These are phyloP conservation scores for Gavialis gangeticus DNA, from an alignment of 2,113 vertebrate species.

Conservation along the genomic window DNA sequence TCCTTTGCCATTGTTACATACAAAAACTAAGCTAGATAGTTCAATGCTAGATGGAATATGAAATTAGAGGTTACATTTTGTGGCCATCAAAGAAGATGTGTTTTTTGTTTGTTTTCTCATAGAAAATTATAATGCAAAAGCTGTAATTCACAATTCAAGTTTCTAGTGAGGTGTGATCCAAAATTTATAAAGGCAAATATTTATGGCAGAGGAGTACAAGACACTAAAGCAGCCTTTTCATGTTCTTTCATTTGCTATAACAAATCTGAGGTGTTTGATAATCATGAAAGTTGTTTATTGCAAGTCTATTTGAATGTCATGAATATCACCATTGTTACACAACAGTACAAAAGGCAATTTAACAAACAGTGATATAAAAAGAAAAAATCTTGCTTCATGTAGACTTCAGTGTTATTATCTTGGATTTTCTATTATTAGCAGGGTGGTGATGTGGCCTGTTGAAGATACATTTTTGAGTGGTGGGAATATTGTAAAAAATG, in stretches of 20 bases:
- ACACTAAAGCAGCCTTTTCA: not conserved
- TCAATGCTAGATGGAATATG: not conserved
- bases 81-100: not conserved
- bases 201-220: not conserved
- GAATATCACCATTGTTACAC: not conserved
- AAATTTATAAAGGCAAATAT: not conserved
- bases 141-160: not conserved
- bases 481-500: not conserved
- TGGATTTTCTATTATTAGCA: not conserved
- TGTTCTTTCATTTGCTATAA: not conserved
- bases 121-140: not conserved
- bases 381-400: not conserved
- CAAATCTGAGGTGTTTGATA: not conserved
- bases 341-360: not conserved
- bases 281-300: not conserved
- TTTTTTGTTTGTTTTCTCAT: not conserved
- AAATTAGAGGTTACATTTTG: not conserved
- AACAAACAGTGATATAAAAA: not conserved
- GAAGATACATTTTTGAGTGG: not conserved
- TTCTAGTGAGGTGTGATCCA: not conserved
- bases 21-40: not conserved
- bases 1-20: not conserved
- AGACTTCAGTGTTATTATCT: not conserved
- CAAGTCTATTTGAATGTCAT: not conserved
- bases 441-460: not conserved